These are phyloP conservation scores for Teleogryllus occipitalis DNA, from an alignment of 1,140 invertebrate genomes.

Conservation along the genomic window DNA sequence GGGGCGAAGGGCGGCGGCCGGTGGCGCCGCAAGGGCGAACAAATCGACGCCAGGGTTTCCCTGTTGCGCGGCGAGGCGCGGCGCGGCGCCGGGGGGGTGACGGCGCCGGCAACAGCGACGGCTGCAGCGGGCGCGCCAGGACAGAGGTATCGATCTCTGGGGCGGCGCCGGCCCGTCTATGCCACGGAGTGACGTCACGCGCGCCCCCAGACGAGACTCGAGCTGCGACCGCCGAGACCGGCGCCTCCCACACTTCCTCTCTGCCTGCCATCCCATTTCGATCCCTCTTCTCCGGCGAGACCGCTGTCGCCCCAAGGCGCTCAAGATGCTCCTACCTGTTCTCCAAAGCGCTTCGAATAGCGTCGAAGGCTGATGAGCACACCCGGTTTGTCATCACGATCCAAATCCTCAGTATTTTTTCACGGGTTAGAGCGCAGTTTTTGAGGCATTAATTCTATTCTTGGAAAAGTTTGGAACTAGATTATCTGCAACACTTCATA, in stretches of 20 bases:
- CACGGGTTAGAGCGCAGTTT: too few species aligned
- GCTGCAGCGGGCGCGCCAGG: conserved; percentile 32
- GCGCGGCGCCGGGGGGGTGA: neutral
- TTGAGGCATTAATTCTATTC: too few species aligned
- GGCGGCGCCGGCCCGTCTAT: conserved; percentile 40
- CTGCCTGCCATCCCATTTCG: neutral
- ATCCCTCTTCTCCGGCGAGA: neutral
- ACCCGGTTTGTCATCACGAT: too few species aligned
- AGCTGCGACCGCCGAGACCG: neutral
- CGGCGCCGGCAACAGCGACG: neutral
- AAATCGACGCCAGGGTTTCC: neutral
- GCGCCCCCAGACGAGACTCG: neutral
- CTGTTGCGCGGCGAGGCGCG: neutral
- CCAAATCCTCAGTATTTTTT: too few species aligned
- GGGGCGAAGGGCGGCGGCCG: neutral
- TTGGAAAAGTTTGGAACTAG: too few species aligned
- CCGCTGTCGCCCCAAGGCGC: too few species aligned
- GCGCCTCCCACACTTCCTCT: neutral
- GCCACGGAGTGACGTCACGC: conserved; percentile 29
- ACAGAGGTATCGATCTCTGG: conserved; percentile 38
- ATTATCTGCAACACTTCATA: too few species aligned
- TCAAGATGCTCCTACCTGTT: too few species aligned
- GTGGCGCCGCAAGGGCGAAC: neutral
- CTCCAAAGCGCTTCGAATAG: too few species aligned
- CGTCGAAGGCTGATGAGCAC: too few species aligned